Conservation (phyloP, 2,888 invertebrate genomes). For the Cybosia mesomella region DNA sequence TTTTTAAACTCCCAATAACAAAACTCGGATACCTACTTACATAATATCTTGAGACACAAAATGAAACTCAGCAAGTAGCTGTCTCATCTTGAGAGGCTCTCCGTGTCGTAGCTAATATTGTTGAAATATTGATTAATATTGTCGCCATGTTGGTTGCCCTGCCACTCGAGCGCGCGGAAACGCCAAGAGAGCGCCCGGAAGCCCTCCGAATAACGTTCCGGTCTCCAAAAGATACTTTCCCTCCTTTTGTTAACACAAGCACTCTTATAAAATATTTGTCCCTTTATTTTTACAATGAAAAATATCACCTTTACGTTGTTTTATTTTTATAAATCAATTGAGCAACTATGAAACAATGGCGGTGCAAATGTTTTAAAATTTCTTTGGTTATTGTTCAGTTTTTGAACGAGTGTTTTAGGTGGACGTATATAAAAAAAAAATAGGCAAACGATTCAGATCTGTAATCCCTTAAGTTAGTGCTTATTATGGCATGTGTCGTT, state of each 20-base stretch:
- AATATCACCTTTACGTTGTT: slow-evolving; percentile 16
- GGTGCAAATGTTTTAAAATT: slow-evolving; percentile 25
- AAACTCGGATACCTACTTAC: slow-evolving; percentile 9
- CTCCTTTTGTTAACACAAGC: slow-evolving; percentile 73
- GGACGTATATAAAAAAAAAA: slow-evolving; percentile 46
- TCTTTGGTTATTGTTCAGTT: slow-evolving; percentile 26
- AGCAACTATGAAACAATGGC: slow-evolving; percentile 61
- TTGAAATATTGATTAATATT: slow-evolving; percentile 88
- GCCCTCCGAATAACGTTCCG: slow-evolving; percentile 73
- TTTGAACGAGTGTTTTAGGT: slow-evolving; percentile 40
- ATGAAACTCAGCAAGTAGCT: slow-evolving; percentile 66
- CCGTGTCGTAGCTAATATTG: slow-evolving; percentile 77
- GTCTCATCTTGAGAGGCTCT: slow-evolving; percentile 73
- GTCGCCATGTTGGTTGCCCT: slow-evolving; percentile 83
- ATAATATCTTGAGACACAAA: slow-evolving; percentile 31
- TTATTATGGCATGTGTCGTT: slow-evolving; percentile 22
- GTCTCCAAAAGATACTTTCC: slow-evolving; percentile 70
- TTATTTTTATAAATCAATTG: slow-evolving; percentile 63
- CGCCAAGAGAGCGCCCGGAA: slow-evolving; percentile 65
- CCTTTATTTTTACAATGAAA: slow-evolving; percentile 37
- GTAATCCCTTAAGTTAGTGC: not conserved
- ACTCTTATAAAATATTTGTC: slow-evolving; percentile 59
- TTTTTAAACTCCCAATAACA: not conserved
- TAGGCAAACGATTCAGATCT: slow-evolving; percentile 13
- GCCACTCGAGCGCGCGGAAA: slow-evolving; percentile 74